A percentile compares a stretch with the other conserved stretches of the same genome.
Conservation (phyloP, 2,113 vertebrate genomes). For the Mellivora capensis region DNA sequence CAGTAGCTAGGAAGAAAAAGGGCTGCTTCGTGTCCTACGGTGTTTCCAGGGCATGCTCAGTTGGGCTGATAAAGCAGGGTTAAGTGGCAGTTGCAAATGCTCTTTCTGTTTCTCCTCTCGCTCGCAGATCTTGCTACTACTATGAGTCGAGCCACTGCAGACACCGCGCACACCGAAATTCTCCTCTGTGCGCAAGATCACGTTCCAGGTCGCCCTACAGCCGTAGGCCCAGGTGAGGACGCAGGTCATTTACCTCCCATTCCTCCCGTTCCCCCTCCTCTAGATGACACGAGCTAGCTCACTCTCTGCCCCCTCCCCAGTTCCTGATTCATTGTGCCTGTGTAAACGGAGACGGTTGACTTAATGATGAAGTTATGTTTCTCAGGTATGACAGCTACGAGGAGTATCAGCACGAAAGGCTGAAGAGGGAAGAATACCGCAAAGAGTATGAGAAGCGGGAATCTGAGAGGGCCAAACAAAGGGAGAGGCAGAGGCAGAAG, state of each 20-base stretch:
- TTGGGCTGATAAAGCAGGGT: background rate
- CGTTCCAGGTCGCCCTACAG: slow-evolving; percentile 88
- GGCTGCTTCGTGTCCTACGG: background rate
- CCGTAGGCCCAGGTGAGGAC: slow-evolving; percentile 92
- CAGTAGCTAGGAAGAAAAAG: slow-evolving; percentile 43
- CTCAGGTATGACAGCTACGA: slow-evolving; percentile 97
- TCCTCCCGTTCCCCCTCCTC: slow-evolving; percentile 31
- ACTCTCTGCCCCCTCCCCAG: background rate
- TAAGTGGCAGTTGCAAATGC: slow-evolving; percentile 57
- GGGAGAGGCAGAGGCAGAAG: slow-evolving; percentile 93
- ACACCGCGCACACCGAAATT: slow-evolving; percentile 88
- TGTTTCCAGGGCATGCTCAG: background rate
- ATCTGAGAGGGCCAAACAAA: slow-evolving; percentile 94
- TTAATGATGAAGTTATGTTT: slow-evolving; percentile 82
- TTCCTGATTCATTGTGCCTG: slow-evolving; percentile 39
- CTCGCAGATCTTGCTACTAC: slow-evolving; percentile 90
- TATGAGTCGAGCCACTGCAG: slow-evolving; percentile 89
- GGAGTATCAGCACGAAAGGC: slow-evolving; percentile 95
- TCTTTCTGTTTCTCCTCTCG: slow-evolving; percentile 56
- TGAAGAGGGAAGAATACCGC: slow-evolving; percentile 95
- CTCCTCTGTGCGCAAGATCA: slow-evolving; percentile 86
- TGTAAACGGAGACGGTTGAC: slow-evolving; percentile 62
- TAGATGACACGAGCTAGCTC: background rate
- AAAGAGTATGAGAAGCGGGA: slow-evolving; percentile 95
- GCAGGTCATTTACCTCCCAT: background rate